Evolutionary conservation across 2,888 invertebrate genomes (phyloP).

Genomic region (Axea sp.): DNA sequence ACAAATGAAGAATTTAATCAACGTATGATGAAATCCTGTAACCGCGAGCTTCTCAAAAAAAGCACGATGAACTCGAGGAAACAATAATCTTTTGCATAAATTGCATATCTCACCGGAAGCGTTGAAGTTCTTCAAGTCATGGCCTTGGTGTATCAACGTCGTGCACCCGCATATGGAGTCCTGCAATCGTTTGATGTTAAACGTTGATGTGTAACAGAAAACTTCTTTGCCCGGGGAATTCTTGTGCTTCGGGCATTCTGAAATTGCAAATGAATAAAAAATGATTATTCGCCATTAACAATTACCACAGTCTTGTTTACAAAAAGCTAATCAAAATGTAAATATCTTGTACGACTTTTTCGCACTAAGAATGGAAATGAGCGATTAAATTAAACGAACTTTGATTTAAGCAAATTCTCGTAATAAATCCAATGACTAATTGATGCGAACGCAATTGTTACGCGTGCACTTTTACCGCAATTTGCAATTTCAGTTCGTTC

Average conservation of each 20-base stretch:
- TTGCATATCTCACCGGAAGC: constrained; percentile 72
- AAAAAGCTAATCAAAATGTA: constrained; percentile 31
- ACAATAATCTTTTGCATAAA: constrained; percentile 16
- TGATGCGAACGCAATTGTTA: constrained; percentile 23
- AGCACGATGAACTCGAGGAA: no score
- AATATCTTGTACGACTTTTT: constrained; percentile 1
- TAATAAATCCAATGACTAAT: constrained; percentile 24
- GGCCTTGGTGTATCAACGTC: constrained; percentile 75
- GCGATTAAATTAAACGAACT: background rate
- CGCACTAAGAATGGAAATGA: background rate
- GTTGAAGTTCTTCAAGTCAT: constrained; percentile 72
- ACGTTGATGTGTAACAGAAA: constrained; percentile 74
- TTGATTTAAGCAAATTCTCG: constrained; percentile 7
- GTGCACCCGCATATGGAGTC: constrained; percentile 75
- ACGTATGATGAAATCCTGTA: no score
- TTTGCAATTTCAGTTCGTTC: constrained; percentile 8
- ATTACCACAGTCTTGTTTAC: constrained; percentile 23
- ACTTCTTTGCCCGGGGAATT: constrained; percentile 74
- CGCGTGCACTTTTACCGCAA: constrained; percentile 36
- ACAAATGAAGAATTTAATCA: no score
- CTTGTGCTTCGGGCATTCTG: constrained; percentile 74
- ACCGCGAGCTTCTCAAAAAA: no score
- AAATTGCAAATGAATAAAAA: constrained; percentile 52
- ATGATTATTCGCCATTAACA: constrained; percentile 14
- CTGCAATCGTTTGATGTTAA: constrained; percentile 66